Base-by-base conservation (phyloP, 2,113 vertebrate species). In the Amblyornis subalaris region DNA sequence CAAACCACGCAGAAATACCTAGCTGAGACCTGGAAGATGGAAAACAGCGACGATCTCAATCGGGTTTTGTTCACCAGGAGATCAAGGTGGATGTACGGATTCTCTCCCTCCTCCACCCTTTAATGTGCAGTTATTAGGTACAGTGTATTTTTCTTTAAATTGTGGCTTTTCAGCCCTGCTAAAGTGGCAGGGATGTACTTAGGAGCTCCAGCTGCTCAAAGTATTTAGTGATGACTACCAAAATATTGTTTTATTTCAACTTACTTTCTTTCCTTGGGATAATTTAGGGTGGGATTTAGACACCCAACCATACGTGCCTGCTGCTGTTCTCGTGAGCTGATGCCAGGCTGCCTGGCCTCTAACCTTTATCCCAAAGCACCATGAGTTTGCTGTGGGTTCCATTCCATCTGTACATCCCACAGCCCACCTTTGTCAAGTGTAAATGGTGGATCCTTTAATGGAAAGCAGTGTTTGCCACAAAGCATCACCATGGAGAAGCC, bases 231-330 rank as follows among this genome's bases (percentile, higher is more conserved):
- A 54, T 42, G 66, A 28, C 40, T 82, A 85, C 29, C 18, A 78
- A 86, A 90, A 48, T 60, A 6, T 28, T 90, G 7, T 24, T 96
- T 90, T 66, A 84, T 74, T 88, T 81, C 55, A 57, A 71, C 28
- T 78, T 73, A 24, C 19, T 70, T 84, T 66, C 91, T 86, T 93
- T 75, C 82, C 42, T 86, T 24, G 3, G 90, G 67, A 47, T 91
- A 83, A 95, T 97, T 96, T 92, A 51, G 77, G 53, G 66, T 51
- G 25, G 81, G 60, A 54, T 94, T 97, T 96, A 9, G 29, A 53
- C 33, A 26, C 31, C 14, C 44, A 70, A 2, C 60, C n/a, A 2
- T 61, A 40, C 6, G 13, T 36, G 18, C 12, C 51, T 81, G 12
- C 45, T 81, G 50, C 73, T 88, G 54, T n/a, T 64, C 66, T 47